Evolutionary conservation across 2,888 invertebrate species (phyloP).

Genomic region (Epinotia ramella): DNA sequence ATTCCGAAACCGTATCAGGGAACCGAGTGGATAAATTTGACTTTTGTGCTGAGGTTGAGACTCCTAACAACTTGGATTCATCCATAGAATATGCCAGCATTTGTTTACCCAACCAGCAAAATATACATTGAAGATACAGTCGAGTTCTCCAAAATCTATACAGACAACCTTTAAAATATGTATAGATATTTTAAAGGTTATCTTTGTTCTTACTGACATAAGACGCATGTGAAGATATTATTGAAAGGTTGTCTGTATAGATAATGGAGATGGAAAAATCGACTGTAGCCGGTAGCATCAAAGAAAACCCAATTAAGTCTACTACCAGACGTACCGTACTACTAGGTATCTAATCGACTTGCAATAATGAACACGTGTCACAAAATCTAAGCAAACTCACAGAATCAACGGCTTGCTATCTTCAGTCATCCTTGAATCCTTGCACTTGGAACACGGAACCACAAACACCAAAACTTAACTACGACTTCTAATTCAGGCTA

Average conservation of each 20-base stretch:
- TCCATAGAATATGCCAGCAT: not conserved
- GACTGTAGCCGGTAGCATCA: too few relatives aligned
- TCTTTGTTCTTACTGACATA: too few relatives aligned
- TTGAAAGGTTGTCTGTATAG: too few relatives aligned
- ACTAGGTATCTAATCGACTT: not conserved
- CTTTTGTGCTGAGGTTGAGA: not conserved
- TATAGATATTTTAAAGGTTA: too few relatives aligned
- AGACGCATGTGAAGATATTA: too few relatives aligned
- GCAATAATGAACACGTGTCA: constrained; percentile 5
- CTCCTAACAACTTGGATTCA: not conserved
- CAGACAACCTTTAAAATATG: too few relatives aligned
- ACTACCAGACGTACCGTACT: not conserved
- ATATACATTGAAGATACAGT: not conserved
- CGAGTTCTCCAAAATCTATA: not conserved
- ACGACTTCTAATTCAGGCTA: not conserved
- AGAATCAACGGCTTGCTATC: constrained; percentile 66
- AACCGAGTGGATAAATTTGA: not conserved
- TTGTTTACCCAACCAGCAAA: not conserved
- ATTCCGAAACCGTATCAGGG: not conserved
- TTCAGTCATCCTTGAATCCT: constrained; percentile 59
- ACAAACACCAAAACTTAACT: not conserved
- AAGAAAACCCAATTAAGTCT: not conserved
- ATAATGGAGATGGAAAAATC: too few relatives aligned
- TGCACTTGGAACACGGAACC: constrained; percentile 11
- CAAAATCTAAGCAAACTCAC: constrained; percentile 61